Evolutionary conservation across 2,888 invertebrate genomes (phyloP), one percentile per base, ranked within the genome.

Genomic region (Lasioglossum malachurum): DNA sequence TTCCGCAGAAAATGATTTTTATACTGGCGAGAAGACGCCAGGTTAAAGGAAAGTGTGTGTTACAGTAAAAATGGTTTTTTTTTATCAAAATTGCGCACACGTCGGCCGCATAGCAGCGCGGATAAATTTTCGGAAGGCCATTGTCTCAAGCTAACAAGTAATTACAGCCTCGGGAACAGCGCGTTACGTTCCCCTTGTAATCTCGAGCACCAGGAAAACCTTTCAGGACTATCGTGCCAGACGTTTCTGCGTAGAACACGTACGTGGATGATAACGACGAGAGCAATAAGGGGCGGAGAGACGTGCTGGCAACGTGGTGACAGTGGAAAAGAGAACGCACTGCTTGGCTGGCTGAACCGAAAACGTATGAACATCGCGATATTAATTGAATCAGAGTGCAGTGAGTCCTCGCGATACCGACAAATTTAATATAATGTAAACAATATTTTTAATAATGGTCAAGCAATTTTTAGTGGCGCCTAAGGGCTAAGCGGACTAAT

Each of bases 241-340:
- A 75, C 73, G 85, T 81, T 82, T 69, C 74, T 79, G 86, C 82
- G 79, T 74, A 81, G 83, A 75, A 78, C 86, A 89, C 82, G 86
- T 75, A 83, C 83, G 74, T 38, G 89, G 71, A 90, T 87, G 87
- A 83, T 89, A 87, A 91, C 91, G 88, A 86, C 72, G 84, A 73
- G 82, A 82, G 80, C 46, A 76, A 78, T 80, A 84, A 86, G 80
- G 81, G 67, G 67, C 31, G 82, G 75, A 71, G 44, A 67, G 75
- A 78, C 71, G 77, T 74, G 77, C 73, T 80, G 80, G 91, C 93
- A 92, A 94, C 91, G 93, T 92, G 90, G 86, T 83, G 93, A 94
- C 90, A 88, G 90, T 92, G 93, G 92, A 90, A 82, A 80, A 67
- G 80, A 82, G 89, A 79, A 31, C 49, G 12, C 19, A 23, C 12